These are phyloP conservation scores for Phorcus lineatus DNA, from an alignment of 2,888 invertebrate species.

Conservation along the genomic window DNA sequence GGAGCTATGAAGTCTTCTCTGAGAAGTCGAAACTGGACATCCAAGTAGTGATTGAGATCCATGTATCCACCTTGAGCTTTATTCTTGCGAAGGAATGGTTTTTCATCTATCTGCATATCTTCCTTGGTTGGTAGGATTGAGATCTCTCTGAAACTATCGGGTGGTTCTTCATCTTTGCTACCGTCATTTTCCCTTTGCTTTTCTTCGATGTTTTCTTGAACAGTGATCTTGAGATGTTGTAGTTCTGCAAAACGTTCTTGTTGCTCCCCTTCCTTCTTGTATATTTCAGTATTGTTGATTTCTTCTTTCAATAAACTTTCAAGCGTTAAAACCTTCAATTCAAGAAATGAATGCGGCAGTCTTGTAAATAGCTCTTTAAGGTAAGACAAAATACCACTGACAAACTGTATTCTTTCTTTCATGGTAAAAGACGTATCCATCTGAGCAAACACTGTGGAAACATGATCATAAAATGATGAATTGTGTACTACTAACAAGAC, in stretches of 20 bases:
- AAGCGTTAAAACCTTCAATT: neutral
- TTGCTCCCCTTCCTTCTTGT: neutral
- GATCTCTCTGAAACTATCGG: constrained; percentile 75
- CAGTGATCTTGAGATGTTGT: neutral
- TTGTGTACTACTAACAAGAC: neutral
- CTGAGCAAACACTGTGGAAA: neutral
- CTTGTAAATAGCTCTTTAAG: neutral
- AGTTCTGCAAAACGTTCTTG: neutral
- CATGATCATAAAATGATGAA: neutral
- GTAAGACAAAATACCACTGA: neutral
- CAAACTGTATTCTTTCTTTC: neutral
- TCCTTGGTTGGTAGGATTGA: constrained; percentile 70
- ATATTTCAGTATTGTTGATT: neutral
- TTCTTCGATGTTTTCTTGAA: neutral
- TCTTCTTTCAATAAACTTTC: neutral
- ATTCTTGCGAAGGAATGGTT: constrained; percentile 79
- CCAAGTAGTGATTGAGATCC: constrained; percentile 84
- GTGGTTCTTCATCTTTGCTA: constrained; percentile 57
- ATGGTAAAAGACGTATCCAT: neutral
- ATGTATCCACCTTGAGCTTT: constrained; percentile 81
- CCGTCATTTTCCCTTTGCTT: neutral
- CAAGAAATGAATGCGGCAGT: constrained; percentile 11
- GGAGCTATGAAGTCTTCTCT: constrained; percentile 88
- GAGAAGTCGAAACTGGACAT: constrained; percentile 85
- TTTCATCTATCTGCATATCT: constrained; percentile 66